phyloP scores from a whole-genome alignment of 2,113 vertebrate species.

The Rhinichthys klamathensis region DNA sequence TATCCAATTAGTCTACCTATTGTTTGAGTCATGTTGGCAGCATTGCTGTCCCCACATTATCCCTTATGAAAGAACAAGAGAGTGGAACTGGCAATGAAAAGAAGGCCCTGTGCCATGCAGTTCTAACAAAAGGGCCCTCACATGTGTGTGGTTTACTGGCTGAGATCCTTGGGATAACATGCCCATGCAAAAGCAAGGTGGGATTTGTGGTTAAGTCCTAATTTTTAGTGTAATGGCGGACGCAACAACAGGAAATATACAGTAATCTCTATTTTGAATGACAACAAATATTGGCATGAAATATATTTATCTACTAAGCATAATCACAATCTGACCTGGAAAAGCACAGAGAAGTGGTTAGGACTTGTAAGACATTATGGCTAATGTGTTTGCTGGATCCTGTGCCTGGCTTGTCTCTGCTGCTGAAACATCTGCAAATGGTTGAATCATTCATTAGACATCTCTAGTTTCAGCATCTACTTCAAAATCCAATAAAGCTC shows the following conservation, averaged over 20 bases:
- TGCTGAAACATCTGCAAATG: constrained; percentile 37
- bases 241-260: background rate
- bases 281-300: background rate
- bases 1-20: background rate
- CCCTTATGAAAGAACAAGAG: constrained; percentile 13
- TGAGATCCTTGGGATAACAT: background rate
- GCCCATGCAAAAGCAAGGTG: background rate
- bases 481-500: constrained; percentile 40
- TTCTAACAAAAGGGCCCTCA: background rate
- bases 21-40: constrained; percentile 12
- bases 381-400: constrained; percentile 28
- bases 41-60: constrained; percentile 17
- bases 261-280: background rate
- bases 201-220: background rate
- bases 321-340: background rate
- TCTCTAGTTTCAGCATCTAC: constrained; percentile 47
- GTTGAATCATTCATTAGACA: constrained; percentile 38
- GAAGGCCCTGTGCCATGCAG: background rate
- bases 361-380: constrained; percentile 11
- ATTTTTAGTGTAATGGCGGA: background rate
- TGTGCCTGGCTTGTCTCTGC: background rate
- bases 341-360: background rate
- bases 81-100: constrained; percentile 19
- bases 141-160: background rate
- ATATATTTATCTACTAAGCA: background rate